Evolutionary conservation across 2,797 vertebrate genomes (phyloP).

Genomic region (Lepus oiostolus): DNA sequence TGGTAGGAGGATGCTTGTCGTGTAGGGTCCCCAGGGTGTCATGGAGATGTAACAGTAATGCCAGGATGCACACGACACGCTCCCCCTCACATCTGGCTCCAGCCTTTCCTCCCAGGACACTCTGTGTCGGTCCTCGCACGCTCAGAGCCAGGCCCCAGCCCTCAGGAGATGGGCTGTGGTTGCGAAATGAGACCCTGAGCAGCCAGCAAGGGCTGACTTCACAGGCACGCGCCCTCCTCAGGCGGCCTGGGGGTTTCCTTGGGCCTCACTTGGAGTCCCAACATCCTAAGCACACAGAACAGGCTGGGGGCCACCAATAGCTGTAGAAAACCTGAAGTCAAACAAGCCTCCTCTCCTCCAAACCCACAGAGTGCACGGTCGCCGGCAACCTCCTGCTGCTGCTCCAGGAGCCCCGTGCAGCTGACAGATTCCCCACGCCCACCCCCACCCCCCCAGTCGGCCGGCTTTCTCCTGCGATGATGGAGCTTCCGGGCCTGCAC

Average conservation of each 20-base stretch:
- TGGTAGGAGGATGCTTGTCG: neutral
- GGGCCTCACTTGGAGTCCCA: neutral
- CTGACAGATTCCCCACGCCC: too few relatives aligned
- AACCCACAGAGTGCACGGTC: neutral
- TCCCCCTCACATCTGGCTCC: neutral
- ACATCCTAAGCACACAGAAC: neutral
- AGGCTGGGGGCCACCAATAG: neutral
- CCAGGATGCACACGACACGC: neutral
- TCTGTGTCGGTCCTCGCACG: neutral
- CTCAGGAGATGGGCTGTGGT: neutral
- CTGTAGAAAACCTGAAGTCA: neutral
- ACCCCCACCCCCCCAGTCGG: neutral
- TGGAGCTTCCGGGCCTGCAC: neutral
- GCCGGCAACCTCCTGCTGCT: too few relatives aligned
- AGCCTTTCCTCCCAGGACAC: constrained; percentile 27
- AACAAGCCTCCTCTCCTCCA: neutral
- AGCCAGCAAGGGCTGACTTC: neutral
- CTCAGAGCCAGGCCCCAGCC: neutral
- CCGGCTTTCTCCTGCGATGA: neutral
- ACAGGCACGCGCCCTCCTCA: neutral
- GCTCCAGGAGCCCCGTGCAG: too few relatives aligned
- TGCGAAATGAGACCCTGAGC: neutral
- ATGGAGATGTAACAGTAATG: neutral
- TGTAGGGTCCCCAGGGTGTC: neutral
- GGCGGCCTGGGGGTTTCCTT: neutral